Evolutionary conservation across 2,113 vertebrate species (phyloP).

Genomic region (Phocoena phocoena): DNA sequence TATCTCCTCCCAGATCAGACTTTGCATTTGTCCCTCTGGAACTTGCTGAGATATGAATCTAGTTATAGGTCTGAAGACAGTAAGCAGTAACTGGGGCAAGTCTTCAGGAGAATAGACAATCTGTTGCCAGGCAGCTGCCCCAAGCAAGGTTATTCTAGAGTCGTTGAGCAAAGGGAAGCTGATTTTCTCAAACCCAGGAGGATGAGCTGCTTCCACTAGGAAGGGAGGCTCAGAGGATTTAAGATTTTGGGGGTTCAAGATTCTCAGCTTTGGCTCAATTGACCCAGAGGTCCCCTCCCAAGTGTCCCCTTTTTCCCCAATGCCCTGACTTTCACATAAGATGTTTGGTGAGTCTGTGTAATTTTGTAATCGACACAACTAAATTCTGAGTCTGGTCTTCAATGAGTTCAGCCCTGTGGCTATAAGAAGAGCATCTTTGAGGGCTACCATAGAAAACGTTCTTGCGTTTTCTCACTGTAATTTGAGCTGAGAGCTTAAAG

Average conservation of each 20-base stretch:
- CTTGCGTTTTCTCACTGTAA: background rate
- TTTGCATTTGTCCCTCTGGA: background rate
- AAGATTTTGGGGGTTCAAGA: background rate
- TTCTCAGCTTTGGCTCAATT: background rate
- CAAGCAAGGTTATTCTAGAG: background rate
- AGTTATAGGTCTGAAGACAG: background rate
- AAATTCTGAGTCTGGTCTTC: slow-evolving; percentile 31
- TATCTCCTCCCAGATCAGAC: background rate
- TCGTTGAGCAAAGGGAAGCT: background rate
- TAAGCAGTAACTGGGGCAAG: background rate
- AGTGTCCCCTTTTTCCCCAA: background rate
- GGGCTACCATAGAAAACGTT: background rate
- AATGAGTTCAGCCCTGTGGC: background rate
- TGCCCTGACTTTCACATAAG: background rate
- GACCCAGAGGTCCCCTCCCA: background rate
- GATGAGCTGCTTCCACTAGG: background rate
- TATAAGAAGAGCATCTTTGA: background rate
- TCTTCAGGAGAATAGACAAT: background rate
- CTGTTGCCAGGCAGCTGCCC: background rate
- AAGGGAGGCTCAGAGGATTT: background rate
- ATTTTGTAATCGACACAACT: background rate
- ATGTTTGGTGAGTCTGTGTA: background rate
- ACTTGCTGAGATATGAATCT: background rate
- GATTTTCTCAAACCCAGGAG: background rate
- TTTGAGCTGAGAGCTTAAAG: background rate